phyloP scores from a whole-genome alignment of 2,113 vertebrate genomes.

The Labrus mixtus region DNA sequence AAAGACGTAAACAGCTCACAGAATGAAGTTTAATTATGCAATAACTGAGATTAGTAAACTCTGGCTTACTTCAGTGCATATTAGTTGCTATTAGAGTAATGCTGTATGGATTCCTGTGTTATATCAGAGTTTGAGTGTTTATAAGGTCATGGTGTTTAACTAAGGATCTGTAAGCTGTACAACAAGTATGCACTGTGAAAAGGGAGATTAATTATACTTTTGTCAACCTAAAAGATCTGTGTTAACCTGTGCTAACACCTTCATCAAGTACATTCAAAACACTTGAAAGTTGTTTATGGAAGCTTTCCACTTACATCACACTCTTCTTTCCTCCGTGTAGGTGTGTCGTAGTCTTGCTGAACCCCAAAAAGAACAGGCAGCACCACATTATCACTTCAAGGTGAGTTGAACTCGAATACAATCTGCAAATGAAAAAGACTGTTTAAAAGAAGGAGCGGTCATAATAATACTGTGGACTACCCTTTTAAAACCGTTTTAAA shows the following conservation, averaged over 20 bases:
- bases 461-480: too few species aligned
- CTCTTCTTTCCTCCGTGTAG: slow-evolving; percentile 68
- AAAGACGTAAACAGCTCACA: slow-evolving; percentile 4
- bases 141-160: background rate
- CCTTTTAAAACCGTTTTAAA: too few species aligned
- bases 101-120: slow-evolving; percentile 8
- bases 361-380: slow-evolving; percentile 92
- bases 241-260: background rate
- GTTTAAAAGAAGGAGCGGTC: too few species aligned
- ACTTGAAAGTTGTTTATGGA: background rate
- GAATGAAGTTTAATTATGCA: slow-evolving; percentile 25
- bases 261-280: background rate
- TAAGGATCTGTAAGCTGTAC: background rate
- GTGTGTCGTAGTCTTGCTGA: slow-evolving; percentile 96
- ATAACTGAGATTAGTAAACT: slow-evolving; percentile 21
- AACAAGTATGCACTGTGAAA: background rate
- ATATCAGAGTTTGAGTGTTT: slow-evolving; percentile 20
- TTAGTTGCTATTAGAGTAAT: background rate
- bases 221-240: background rate
- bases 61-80: background rate
- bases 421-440: background rate
- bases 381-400: slow-evolving; percentile 95
- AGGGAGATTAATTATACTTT: background rate
- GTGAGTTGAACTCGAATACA: slow-evolving; percentile 76
- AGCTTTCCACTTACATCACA: background rate